Evolutionary conservation across 1,140 invertebrate genomes (phyloP).

Genomic region (Periplaneta americana): DNA sequence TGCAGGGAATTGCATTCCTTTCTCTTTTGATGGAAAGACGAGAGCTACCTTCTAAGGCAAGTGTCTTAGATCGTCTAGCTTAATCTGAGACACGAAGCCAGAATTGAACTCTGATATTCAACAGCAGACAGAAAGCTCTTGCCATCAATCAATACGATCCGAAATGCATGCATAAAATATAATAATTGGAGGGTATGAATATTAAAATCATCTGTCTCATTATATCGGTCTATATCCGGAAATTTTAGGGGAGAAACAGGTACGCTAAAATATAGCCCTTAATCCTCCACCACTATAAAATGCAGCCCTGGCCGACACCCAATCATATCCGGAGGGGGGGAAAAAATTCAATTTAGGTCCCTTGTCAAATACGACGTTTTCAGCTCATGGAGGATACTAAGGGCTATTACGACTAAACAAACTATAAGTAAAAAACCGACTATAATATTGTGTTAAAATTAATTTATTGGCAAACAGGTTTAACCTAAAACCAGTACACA

Average conservation of each 20-base stretch:
- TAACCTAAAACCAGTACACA: not conserved
- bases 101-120: not conserved
- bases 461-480: not conserved
- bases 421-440: not conserved
- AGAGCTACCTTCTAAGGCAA: no score
- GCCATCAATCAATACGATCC: not conserved
- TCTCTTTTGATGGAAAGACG: no score
- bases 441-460: not conserved
- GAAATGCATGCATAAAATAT: not conserved
- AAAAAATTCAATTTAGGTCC: not conserved
- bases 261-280: not conserved
- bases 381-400: not conserved
- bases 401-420: not conserved
- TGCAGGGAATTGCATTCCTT: no score
- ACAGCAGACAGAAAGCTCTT: not conserved
- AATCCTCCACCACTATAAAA: not conserved
- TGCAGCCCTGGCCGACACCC: not conserved
- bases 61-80: no score
- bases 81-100: no score
- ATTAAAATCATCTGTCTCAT: not conserved
- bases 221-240: not conserved
- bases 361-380: not conserved
- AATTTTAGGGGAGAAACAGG: not conserved
- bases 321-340: not conserved
- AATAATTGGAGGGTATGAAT: not conserved